Evolutionary conservation across 1,140 invertebrate species (phyloP), one percentile per base, ranked within the genome.

Genomic region (Euglossa dilemma): DNA sequence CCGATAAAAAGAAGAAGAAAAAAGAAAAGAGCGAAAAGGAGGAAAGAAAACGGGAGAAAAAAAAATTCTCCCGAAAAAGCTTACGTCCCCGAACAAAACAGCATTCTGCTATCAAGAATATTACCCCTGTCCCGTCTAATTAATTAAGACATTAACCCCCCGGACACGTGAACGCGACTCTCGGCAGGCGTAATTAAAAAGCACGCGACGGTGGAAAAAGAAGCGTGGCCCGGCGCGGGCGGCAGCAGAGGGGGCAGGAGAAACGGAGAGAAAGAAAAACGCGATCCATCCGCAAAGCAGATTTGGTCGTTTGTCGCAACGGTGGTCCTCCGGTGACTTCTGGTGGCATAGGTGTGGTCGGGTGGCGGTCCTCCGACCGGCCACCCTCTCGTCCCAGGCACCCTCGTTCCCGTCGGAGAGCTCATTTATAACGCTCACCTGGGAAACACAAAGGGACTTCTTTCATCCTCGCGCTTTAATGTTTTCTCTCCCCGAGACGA

Each of bases 401-500:
- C 67, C 79, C 84, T 71, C 88, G 86, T 81, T 64, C 84, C 71
- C 85, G 71, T 71, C 88, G 56, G 71, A 70, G 88, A 89, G 90
- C 93, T 94, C 93, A 93, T 94, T 94, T 93, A 93, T 93, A 93
- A 94, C 90, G 90, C 92, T 94, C 93, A 92, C 90, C 92, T 92
- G 92, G 91, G 90, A 92, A 91, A 93, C 93, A 93, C 93, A 94
- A 94, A 94, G 91, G 89, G 76, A 82, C 90, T 89, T 92, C 90
- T 91, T 92, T 93, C 88, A 90, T 90, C 81, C 88, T 88, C 63
- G 89, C 83, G 87, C 90, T 91, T 90, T 90, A 89, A 90, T 89
- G 83, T 85, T 84, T 87, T 87, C 79, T 87, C 87, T 85, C 63
- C 70, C 79, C 84, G 71, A 47, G n/a, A 70, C 69, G 23, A 78